Evolutionary conservation across 2,113 vertebrate species (phyloP), one percentile per base, ranked within the genome.

Genomic region (Fregata magnificens): DNA sequence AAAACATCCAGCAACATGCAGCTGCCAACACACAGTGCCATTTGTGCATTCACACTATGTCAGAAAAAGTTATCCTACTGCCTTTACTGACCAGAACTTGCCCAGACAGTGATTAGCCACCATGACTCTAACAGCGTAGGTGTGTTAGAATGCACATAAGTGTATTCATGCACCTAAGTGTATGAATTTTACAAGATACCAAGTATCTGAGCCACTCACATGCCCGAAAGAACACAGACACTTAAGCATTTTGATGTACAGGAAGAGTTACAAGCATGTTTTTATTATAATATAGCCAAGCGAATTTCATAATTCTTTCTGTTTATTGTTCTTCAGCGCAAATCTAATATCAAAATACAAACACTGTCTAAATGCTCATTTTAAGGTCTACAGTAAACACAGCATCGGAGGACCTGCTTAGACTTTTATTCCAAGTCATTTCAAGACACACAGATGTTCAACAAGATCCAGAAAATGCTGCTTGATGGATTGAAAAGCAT

Each of bases 381-480:
- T 91, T 63, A 61, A 86, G 34, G 65, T 38, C 61, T 58, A 25
- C 49, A 62, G 67, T 58, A 90, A 93, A 83, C n/a, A 65, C 44
- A 55, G 80, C 34, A 38, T 29, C 40, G 38, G 11, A 84, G 36
- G 42, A 91, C n/a, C 66, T 80, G 49, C 78, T 88, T 6, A 89
- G 62, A 72, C 61, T 87, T 94, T 73, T 61, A 72, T 66, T 91
- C 70, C 73, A n/a, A 94, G 88, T 72, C 42, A 76, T 94, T 95
- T 92, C 42, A 42, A 50, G 93, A 94, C 53, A 89, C 81, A 71
- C 81, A 97, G 91, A 95, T 95, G 95, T 93, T 97, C 93, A 80
- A 77, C 94, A 97, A 96, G 89, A 93, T 86, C 72, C 84, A 95
- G 87, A 96, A 97, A 97, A 95, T 20, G 74, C 86, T 63, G 82